A percentile compares a stretch with the other conserved stretches of the same genome.
Conservation (phyloP, 2,888 invertebrate species). For the Exephanes ischioxanthus region DNA sequence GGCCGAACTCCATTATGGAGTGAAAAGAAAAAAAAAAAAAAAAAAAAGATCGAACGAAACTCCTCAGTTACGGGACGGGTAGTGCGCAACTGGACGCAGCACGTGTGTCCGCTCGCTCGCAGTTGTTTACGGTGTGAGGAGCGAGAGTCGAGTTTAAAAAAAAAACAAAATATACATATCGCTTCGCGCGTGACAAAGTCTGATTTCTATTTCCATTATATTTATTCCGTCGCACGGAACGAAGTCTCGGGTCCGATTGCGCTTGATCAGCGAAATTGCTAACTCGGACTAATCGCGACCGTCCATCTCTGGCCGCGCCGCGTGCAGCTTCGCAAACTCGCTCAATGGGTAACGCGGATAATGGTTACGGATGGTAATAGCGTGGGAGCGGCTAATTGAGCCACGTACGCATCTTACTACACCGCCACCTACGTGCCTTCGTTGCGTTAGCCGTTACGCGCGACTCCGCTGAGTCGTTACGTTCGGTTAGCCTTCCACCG, state of each 20-base stretch:
- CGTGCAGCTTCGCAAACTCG: neutral
- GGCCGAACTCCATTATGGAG: neutral
- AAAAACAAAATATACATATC: neutral
- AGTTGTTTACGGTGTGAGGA: neutral
- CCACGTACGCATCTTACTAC: constrained; percentile 44
- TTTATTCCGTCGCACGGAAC: too few relatives aligned
- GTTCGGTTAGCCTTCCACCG: neutral
- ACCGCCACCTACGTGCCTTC: constrained; percentile 45
- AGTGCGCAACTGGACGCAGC: neutral
- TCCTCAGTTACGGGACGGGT: neutral
- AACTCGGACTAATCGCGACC: neutral
- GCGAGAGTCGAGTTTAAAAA: neutral
- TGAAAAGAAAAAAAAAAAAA: neutral
- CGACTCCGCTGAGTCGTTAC: neutral
- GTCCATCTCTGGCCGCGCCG: neutral
- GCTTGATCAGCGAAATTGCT: neutral
- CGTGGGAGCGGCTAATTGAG: neutral
- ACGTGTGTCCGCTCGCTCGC: neutral
- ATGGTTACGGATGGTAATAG: neutral
- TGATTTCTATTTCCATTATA: too few relatives aligned
- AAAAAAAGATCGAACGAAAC: neutral
- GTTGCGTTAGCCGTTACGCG: constrained; percentile 60
- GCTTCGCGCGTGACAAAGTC: too few relatives aligned
- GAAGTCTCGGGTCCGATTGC: too few relatives aligned
- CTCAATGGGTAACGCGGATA: neutral